Evolutionary conservation across 1,140 invertebrate species (phyloP).

Genomic region (Pseudachorutes palmiensis): DNA sequence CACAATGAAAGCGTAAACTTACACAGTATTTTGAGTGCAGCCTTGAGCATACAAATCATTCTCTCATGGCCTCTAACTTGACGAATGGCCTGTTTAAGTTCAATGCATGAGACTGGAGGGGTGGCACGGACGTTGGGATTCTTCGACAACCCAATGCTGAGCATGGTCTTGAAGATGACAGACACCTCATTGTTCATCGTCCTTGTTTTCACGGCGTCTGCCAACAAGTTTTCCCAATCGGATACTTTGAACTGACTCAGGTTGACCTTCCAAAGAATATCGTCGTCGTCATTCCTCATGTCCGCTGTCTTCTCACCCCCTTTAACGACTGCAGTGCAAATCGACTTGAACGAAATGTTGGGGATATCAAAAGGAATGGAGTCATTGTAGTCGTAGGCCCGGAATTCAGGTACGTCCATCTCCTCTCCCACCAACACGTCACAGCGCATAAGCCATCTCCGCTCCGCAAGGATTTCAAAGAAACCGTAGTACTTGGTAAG

Average conservation of each 20-base stretch:
- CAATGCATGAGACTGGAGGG: background rate
- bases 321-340: background rate
- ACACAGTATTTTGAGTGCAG: too few species aligned
- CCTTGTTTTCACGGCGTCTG: background rate
- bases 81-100: too few species aligned
- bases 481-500: background rate
- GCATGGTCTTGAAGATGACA: background rate
- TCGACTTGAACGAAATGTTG: background rate
- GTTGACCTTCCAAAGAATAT: slow-evolving; percentile 1
- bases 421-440: background rate
- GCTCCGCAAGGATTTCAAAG: background rate
- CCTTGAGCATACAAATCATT: too few species aligned
- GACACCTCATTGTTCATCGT: background rate
- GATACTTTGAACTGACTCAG: background rate
- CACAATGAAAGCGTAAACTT: too few species aligned
- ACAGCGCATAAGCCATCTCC: background rate
- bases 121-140: background rate
- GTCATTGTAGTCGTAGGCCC: background rate
- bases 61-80: too few species aligned
- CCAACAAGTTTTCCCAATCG: background rate
- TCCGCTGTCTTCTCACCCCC: background rate
- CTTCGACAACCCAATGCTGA: background rate
- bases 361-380: background rate
- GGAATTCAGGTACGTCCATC: background rate
- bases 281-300: background rate